These are phyloP conservation scores for Alligator sinensis DNA, from an alignment of 2,113 vertebrate species.

Conservation along the genomic window DNA sequence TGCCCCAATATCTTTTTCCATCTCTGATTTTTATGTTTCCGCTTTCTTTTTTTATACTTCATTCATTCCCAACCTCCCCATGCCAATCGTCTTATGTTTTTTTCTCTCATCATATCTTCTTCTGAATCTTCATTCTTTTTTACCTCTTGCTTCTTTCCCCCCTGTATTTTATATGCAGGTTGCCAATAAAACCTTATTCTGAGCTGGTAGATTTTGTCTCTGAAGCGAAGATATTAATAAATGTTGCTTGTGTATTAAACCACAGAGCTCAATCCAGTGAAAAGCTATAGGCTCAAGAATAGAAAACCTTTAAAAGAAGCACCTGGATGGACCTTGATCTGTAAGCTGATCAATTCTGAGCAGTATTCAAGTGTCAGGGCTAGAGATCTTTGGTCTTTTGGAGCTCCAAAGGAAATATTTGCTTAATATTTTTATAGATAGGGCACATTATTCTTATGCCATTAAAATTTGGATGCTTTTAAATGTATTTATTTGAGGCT, in stretches of 20 bases:
- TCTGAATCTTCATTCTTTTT: background rate
- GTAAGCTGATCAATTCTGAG: background rate
- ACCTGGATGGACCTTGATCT: background rate
- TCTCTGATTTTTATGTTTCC: background rate
- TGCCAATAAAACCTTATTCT: background rate
- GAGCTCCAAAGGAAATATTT: background rate
- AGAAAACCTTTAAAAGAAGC: background rate
- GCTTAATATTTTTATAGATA: background rate
- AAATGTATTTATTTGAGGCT: background rate
- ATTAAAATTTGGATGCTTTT: background rate
- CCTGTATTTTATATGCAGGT: rapidly evolving
- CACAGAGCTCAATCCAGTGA: background rate
- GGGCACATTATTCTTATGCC: background rate
- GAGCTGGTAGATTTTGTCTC: background rate
- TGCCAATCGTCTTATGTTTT: background rate
- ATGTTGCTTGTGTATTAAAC: background rate
- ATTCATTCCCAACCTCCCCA: background rate
- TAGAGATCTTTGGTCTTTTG: background rate
- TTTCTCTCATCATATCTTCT: background rate
- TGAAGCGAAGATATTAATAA: background rate
- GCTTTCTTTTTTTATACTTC: background rate
- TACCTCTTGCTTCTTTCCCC: background rate
- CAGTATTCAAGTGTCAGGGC: background rate
- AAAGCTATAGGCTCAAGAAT: background rate
- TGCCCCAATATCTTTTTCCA: background rate